Percentiles rank a stretch among this genome's conserved stretches.
Conservation (phyloP, 2,888 invertebrate genomes). For the Acanthoscelides obtectus region DNA sequence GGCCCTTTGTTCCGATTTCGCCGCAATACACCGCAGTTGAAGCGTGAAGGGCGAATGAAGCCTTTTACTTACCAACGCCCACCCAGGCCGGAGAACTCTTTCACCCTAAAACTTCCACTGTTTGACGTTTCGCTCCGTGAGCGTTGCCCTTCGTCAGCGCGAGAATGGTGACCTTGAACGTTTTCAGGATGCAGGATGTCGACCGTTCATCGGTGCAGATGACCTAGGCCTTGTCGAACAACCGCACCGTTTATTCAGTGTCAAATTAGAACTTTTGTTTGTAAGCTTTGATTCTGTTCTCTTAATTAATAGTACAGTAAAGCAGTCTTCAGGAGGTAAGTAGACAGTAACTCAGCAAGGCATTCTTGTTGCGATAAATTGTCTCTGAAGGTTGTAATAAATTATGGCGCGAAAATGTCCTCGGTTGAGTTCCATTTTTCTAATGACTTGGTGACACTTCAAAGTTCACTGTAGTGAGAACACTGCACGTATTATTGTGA, state of each 20-base stretch:
- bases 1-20: no score
- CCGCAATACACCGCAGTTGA: not conserved
- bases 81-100: not conserved
- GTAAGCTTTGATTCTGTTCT: not conserved
- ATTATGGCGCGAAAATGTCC: no score
- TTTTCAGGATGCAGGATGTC: not conserved
- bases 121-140: not conserved
- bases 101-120: not conserved
- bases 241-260: not conserved
- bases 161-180: not conserved
- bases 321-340: no score
- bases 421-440: no score
- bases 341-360: no score
- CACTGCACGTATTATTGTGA: no score
- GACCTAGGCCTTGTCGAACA: not conserved
- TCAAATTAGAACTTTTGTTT: not conserved
- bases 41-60: not conserved
- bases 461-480: no score
- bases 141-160: not conserved
- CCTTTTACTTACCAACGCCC: not conserved
- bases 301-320: not conserved
- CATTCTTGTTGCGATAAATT: no score
- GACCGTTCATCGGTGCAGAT: not conserved
- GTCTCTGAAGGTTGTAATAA: no score
- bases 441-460: no score